Evolutionary conservation across 1,140 invertebrate species (phyloP).

Genomic region (Saxidomus purpurata): DNA sequence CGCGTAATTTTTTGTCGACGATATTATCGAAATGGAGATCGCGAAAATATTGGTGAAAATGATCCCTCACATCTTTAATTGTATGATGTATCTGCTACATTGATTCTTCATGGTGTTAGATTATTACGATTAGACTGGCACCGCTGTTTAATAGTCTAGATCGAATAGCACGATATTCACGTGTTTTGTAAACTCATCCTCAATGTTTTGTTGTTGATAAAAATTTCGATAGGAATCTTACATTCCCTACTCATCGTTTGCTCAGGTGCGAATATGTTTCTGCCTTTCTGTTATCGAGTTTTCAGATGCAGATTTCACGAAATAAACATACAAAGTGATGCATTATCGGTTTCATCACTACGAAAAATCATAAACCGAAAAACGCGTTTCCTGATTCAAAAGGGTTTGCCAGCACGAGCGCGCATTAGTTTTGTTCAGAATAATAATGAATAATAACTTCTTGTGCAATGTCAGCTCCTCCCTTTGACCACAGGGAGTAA

Average conservation of each 20-base stretch:
- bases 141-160: conserved; percentile 20
- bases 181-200: background rate
- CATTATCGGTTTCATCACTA: background rate
- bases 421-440: background rate
- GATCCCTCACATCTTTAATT: background rate
- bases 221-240: background rate
- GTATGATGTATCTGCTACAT: background rate
- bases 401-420: background rate
- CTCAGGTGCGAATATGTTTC: background rate
- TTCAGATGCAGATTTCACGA: background rate
- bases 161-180: background rate
- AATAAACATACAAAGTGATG: background rate
- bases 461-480: too few relatives aligned
- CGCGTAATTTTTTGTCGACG: background rate
- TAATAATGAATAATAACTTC: background rate
- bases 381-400: background rate
- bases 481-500: too few relatives aligned
- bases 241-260: background rate
- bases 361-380: background rate
- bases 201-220: background rate
- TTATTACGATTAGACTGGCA: background rate
- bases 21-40: background rate
- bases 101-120: background rate
- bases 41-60: background rate
- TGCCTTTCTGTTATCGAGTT: background rate